Conservation (phyloP, 53 echinoderm and acorn worm genomes). For the Patiria pectinifera region DNA sequence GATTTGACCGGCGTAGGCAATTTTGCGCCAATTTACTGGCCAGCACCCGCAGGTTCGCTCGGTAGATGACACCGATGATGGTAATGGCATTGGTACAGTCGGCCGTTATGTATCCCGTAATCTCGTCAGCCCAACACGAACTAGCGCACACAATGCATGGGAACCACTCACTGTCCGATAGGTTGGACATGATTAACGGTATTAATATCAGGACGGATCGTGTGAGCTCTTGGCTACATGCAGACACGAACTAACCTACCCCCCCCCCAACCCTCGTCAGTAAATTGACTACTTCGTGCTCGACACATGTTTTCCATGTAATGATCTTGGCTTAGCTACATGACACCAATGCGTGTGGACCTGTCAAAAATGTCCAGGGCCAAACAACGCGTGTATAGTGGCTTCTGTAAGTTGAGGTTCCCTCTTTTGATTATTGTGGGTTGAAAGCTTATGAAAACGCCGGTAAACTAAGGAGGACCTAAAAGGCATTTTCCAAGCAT, state of each 20-base stretch:
- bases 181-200: neutral
- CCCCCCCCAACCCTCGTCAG: neutral
- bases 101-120: neutral
- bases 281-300: slow-evolving; percentile 39
- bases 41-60: too few relatives aligned
- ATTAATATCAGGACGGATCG: slow-evolving; percentile 37
- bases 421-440: neutral
- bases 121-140: slow-evolving; percentile 33
- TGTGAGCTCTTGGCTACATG: slow-evolving; percentile 42
- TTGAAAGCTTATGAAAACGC: neutral
- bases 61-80: neutral
- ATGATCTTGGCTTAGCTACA: slow-evolving; percentile 49
- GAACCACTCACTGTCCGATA: neutral
- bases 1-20: too few relatives aligned
- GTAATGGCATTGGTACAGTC: neutral
- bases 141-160: slow-evolving; percentile 21
- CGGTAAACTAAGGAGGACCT: too few relatives aligned
- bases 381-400: neutral
- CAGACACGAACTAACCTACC: neutral
- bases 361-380: neutral
- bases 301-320: slow-evolving; percentile 59
- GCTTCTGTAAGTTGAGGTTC: slow-evolving; percentile 18
- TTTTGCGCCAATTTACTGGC: too few relatives aligned
- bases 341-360: slow-evolving; percentile 22
- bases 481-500: too few relatives aligned